phyloP scores from a whole-genome alignment of 2,888 invertebrate species.

The Pediacus dermestoides region DNA sequence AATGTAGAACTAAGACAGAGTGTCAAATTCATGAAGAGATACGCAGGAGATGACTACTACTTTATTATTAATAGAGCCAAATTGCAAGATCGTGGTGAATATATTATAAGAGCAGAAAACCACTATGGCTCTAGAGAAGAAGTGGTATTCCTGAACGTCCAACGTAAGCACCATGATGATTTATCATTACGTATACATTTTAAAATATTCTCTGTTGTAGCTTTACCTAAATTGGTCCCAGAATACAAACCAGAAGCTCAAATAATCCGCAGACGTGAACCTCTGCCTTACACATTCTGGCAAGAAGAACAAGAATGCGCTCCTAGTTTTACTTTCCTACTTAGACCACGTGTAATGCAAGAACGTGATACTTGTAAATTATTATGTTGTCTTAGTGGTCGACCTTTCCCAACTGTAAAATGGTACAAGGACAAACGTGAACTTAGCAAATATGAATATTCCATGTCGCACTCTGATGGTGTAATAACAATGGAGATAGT shows the following conservation, averaged over 20 bases:
- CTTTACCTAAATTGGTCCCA: constrained; percentile 70
- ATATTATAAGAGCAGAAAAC: constrained; percentile 94
- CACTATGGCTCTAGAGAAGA: constrained; percentile 94
- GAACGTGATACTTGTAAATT: constrained; percentile 93
- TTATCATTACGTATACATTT: too few species aligned
- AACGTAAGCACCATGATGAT: constrained; percentile 69
- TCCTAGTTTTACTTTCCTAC: constrained; percentile 96
- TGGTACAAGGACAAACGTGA: constrained; percentile 92
- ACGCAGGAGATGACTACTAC: constrained; percentile 93
- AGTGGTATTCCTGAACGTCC: constrained; percentile 93
- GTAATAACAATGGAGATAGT: constrained; percentile 96
- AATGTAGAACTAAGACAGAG: constrained; percentile 91
- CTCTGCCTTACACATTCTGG: constrained; percentile 84
- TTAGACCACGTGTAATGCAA: constrained; percentile 98
- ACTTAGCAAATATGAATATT: constrained; percentile 84
- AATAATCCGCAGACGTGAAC: constrained; percentile 74
- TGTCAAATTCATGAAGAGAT: constrained; percentile 99
- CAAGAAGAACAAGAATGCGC: constrained; percentile 90
- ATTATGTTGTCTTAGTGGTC: constrained; percentile 92
- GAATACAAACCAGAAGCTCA: constrained; percentile 65
- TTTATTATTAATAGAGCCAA: constrained; percentile 96
- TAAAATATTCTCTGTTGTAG: constrained; percentile 49
- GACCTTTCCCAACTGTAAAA: constrained; percentile 89
- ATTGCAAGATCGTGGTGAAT: constrained; percentile 94
- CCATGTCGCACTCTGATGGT: constrained; percentile 89